A percentile compares a stretch with the other conserved stretches of the same genome.
Conservation (phyloP, 2,888 invertebrate genomes). For the Spialia ferax region DNA sequence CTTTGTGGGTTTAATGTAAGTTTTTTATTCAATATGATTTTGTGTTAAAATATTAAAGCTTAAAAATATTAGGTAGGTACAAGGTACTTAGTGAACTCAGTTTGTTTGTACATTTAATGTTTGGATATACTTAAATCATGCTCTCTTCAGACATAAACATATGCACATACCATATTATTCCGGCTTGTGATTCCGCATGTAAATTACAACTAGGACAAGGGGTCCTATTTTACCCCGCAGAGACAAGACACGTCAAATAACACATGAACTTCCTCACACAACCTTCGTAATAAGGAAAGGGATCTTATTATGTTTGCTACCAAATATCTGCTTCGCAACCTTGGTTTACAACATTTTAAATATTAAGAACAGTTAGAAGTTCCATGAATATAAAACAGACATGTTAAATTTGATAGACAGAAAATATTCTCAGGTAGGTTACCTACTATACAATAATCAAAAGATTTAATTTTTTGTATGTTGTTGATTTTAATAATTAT, state of each 20-base stretch:
- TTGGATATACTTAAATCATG: background rate
- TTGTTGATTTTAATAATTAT: too few relatives aligned
- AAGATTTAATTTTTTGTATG: too few relatives aligned
- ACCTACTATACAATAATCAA: background rate
- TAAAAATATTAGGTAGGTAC: too few relatives aligned
- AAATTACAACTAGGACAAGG: slow-evolving; percentile 81
- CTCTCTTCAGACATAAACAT: slow-evolving; percentile 59
- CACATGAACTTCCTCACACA: slow-evolving; percentile 51
- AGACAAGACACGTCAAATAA: slow-evolving; percentile 59
- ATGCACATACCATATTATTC: slow-evolving; percentile 74
- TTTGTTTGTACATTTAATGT: background rate
- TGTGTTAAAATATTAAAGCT: background rate
- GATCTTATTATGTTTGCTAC: slow-evolving; percentile 52
- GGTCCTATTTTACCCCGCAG: slow-evolving; percentile 74
- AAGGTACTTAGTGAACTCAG: background rate
- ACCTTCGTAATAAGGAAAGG: slow-evolving; percentile 42
- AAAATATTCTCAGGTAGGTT: too few relatives aligned
- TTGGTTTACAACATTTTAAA: slow-evolving; percentile 75
- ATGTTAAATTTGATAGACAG: slow-evolving; percentile 4
- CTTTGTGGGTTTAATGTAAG: too few relatives aligned
- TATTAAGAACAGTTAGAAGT: slow-evolving; percentile 65
- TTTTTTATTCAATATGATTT: background rate
- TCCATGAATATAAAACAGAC: slow-evolving; percentile 43
- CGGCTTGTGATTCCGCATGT: slow-evolving; percentile 82
- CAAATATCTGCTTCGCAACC: slow-evolving; percentile 60